phyloP scores from a whole-genome alignment of 2,113 vertebrate genomes.

The Syngnathus floridae region DNA sequence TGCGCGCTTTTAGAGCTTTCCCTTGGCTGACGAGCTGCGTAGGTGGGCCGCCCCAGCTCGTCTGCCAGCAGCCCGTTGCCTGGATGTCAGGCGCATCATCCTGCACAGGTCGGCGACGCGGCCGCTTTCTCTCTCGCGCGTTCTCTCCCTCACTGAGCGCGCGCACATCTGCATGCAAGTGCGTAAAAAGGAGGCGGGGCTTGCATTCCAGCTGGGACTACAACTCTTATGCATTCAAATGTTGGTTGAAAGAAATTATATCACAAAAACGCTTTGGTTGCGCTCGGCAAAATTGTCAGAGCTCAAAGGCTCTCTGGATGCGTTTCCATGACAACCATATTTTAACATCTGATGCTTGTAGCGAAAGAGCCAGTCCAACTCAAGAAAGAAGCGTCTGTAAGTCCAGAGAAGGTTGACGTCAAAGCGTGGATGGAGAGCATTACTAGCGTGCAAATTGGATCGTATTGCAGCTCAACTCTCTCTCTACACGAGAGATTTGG shows the following conservation, averaged over 20 bases:
- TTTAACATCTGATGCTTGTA: not conserved
- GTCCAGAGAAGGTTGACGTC: too few species aligned
- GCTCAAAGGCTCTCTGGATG: not conserved
- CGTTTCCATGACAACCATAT: not conserved
- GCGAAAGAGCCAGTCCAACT: not conserved
- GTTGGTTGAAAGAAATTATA: not conserved
- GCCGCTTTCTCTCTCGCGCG: not conserved
- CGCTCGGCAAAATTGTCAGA: not conserved
- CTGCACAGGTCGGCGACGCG: conserved; percentile 49
- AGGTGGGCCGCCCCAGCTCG: conserved; percentile 11
- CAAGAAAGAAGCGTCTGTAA: too few species aligned
- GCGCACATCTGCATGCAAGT: too few species aligned
- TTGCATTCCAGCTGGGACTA: not conserved
- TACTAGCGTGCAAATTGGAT: too few species aligned
- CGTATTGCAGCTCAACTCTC: too few species aligned
- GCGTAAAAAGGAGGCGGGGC: not conserved
- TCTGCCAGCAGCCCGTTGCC: conserved; percentile 19
- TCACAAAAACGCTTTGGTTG: not conserved
- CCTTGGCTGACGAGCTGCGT: conserved; percentile 34
- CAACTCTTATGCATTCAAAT: not conserved
- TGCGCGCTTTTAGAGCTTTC: not conserved
- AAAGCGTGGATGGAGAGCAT: too few species aligned
- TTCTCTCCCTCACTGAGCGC: conserved; percentile 13
- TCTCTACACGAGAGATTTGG: too few species aligned
- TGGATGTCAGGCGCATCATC: conserved; percentile 20